Evolutionary conservation across 2,888 invertebrate genomes (phyloP), one percentile per base, ranked within the genome.

Genomic region (Rhabditoides inermis): DNA sequence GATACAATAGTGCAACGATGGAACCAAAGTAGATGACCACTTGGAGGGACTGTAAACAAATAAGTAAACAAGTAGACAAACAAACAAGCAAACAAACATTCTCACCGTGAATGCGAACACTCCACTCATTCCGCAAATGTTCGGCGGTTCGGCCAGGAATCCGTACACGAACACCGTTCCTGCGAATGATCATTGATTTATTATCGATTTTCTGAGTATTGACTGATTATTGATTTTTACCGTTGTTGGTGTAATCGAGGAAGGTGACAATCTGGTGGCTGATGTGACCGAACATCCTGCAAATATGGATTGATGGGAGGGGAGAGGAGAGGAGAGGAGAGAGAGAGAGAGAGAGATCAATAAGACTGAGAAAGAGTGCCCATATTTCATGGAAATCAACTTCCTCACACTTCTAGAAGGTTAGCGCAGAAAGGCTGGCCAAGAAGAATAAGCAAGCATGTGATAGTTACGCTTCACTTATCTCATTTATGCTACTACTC

Each of bases 121-220:
- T 86, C 84, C 53, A 1, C 50, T 55, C 55, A 74, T 65, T n/a
- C 69, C 68, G 42, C 70, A 72, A 37, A 73, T 68, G 48, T 70
- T 68, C 20, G 73, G 73, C 2, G 74, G 75, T 10, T 47, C 53
- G 0, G 73, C 71, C n/a, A 76, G 58, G 51, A 73, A 76, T 0
- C 75, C 88, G 72, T 87, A 95, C 0, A 90, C 87, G 75, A 94
- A 91, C 1, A 81, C 82, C 0, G 89, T 85, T 0, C 66, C 61
- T 35, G n/a, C 40, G 41, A 20, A 20, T 2, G 3, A 36, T n/a
- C n/a, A 36, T 3, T 22, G 4, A 36, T 32, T 32, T 3, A 32
- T 32, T 32, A 32, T 32, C 7, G 15, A 32, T 32, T 7, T 32
- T 15, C 32, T 15, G 32, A 32, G 10, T 15, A 10, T 32, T 7